Base-by-base conservation (phyloP, 1,140 invertebrate genomes). In the Ephestia elutella region DNA sequence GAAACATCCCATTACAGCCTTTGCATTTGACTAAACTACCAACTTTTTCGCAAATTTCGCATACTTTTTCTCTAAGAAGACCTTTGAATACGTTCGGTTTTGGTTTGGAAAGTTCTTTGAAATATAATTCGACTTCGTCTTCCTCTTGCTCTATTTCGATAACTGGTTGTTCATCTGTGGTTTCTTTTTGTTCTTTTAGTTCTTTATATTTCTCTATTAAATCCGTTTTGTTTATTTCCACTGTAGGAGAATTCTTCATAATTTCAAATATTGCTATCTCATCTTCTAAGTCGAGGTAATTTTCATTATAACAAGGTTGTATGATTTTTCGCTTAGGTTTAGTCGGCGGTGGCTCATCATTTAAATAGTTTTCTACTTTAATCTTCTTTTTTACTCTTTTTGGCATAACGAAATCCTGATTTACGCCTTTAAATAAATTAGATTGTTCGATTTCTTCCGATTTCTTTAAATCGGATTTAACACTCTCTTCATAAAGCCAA, bases 21-120 rank as follows among this genome's bases (percentile, higher is more conserved):
- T 91, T 91, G 69, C 93, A 94, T 70, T 92, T 91, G 0, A 93
- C 83, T 11, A 94, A 76, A 54, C 92, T 89, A 0, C 90, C 90
- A 5, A 90, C 78, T 70, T 87, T 90, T 62, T 93, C 91, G 65
- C 93, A 94, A 57, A 93, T 91, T 59, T 93, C 91, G 72, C 93
- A 94, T 10, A 94, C 92, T 70, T 90, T 90, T 58, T 93, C 92
- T 38, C 87, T 88, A 8, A 90, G 79, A 51, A 90, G 78, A 7
- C 92, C 92, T 81, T 90, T 91, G 62, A 93, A 93, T 38, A 93
- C 68, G 75, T 91, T 92, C 5, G 89, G 84, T 25, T 89, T 89
- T 11, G 82, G 81, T 56, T 67, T 62, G 5, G 74, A 74, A 50
- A 87, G 56, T 55, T 82, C 62, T 51, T 66, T 59, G 51, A 87